A percentile compares a stretch with the other conserved stretches of the same genome.
These are phyloP conservation scores for Ophion ventricosus DNA, from an alignment of 2,888 invertebrate genomes.

Conservation along the genomic window DNA sequence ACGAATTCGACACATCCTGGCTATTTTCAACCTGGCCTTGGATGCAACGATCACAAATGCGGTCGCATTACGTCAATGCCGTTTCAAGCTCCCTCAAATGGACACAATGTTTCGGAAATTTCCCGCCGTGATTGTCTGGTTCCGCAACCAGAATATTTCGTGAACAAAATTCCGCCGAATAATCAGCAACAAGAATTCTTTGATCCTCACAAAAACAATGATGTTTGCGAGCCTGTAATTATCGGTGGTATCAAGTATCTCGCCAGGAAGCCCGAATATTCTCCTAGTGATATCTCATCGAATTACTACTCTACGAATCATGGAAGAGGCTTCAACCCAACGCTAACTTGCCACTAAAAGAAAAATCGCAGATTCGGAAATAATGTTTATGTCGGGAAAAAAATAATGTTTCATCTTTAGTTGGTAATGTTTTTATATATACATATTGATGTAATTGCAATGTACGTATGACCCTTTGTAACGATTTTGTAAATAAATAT, in stretches of 20 bases:
- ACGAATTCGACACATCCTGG: not conserved
- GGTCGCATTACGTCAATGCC: conserved; percentile 1
- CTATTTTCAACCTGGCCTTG: not conserved
- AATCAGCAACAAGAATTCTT: conserved; percentile 43
- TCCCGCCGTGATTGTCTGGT: not conserved
- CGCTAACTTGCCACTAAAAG: conserved; percentile 51
- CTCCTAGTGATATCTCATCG: conserved; percentile 57
- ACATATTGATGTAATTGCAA: not conserved
- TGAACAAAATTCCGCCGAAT: not conserved
- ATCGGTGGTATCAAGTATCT: conserved; percentile 77
- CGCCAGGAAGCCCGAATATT: conserved; percentile 72
- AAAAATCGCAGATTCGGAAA: not conserved
- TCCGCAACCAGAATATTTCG: conserved; percentile 1
- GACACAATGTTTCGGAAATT: conserved; percentile 52
- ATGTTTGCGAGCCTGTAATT: conserved; percentile 71
- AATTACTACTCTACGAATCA: conserved; percentile 17
- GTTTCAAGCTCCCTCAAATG: not conserved
- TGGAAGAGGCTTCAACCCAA: conserved; percentile 50
- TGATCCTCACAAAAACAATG: conserved; percentile 10
- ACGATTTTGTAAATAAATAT: not conserved
- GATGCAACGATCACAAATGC: conserved; percentile 45
- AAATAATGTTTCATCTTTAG: conserved; percentile 8
- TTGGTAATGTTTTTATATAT: not conserved
- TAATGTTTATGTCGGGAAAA: not conserved
- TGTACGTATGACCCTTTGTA: not conserved